phyloP scores from a whole-genome alignment of 1,140 invertebrate species.

The Drosophila repleta region DNA sequence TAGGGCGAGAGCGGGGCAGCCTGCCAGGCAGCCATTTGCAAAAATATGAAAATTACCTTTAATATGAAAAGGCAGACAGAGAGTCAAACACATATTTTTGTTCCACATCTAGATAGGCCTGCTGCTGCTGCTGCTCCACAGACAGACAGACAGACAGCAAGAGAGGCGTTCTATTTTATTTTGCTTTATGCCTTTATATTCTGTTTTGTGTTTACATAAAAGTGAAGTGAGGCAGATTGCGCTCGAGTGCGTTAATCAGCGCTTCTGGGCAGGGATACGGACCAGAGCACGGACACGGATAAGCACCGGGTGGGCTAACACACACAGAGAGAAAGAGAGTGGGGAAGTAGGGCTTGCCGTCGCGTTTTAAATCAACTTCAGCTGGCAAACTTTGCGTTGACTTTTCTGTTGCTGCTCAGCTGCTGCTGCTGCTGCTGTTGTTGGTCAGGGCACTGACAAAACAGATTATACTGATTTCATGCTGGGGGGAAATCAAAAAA shows the following conservation, averaged over 20 bases:
- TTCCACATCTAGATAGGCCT: slow-evolving; percentile 44
- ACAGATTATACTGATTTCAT: slow-evolving; percentile 80
- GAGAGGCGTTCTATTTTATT: slow-evolving; percentile 71
- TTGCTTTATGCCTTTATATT: slow-evolving; percentile 75
- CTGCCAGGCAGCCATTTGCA: slow-evolving; percentile 56
- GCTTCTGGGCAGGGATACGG: slow-evolving; percentile 60
- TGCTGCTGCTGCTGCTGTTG: slow-evolving; percentile 17
- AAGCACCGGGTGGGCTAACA: not conserved
- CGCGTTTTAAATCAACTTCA: slow-evolving; percentile 59
- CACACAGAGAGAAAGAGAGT: not conserved
- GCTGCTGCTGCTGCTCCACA: not conserved
- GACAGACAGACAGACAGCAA: slow-evolving; percentile 37
- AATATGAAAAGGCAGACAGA: slow-evolving; percentile 67
- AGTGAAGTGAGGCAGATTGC: slow-evolving; percentile 80
- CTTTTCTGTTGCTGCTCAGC: slow-evolving; percentile 42
- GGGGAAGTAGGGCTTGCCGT: not conserved
- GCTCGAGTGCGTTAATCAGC: slow-evolving; percentile 81
- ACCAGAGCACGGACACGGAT: slow-evolving; percentile 13
- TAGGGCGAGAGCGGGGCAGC: slow-evolving; percentile 10
- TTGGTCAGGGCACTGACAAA: slow-evolving; percentile 48
- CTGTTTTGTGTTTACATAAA: slow-evolving; percentile 82
- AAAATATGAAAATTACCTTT: slow-evolving; percentile 81
- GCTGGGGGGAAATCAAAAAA: slow-evolving; percentile 79
- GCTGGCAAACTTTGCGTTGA: slow-evolving; percentile 59
- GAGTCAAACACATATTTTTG: slow-evolving; percentile 45